Conservation (phyloP, 1,140 invertebrate species). For the Ceratina australensis region DNA sequence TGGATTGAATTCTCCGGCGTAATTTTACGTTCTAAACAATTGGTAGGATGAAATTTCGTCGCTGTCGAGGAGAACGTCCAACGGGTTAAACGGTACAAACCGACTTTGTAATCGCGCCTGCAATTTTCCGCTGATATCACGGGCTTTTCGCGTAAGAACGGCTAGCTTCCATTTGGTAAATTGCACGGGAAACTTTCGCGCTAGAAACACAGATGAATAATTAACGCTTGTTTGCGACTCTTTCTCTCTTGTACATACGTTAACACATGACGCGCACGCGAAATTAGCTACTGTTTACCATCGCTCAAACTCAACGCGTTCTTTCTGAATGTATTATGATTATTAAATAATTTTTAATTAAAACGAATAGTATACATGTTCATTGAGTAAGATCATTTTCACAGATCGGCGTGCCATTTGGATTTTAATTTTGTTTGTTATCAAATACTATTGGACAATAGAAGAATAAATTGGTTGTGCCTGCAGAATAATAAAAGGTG, state of each 20-base stretch:
- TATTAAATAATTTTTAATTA: too few species aligned
- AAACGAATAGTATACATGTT: too few species aligned
- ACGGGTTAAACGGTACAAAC: background rate
- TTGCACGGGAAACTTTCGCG: conserved; percentile 7
- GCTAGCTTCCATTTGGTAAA: conserved; percentile 31
- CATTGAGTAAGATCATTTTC: too few species aligned
- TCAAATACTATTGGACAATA: too few species aligned
- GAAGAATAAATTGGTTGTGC: too few species aligned
- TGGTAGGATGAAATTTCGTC: background rate
- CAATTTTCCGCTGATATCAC: background rate
- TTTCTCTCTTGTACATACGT: background rate
- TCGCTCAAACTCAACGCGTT: too few species aligned
- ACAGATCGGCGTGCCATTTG: too few species aligned
- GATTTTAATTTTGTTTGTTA: too few species aligned
- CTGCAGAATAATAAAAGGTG: too few species aligned
- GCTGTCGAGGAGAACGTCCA: background rate
- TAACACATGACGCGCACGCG: too few species aligned
- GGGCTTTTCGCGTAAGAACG: background rate
- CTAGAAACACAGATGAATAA: conserved; percentile 1
- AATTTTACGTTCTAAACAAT: conserved; percentile 19
- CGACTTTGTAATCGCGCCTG: conserved; percentile 14
- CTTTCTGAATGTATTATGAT: too few species aligned
- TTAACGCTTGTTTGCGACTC: conserved; percentile 2
- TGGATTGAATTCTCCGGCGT: conserved; percentile 27
- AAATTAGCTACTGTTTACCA: too few species aligned